These are phyloP conservation scores for Hydraecia micacea DNA, from an alignment of 2,888 invertebrate genomes.

Conservation along the genomic window DNA sequence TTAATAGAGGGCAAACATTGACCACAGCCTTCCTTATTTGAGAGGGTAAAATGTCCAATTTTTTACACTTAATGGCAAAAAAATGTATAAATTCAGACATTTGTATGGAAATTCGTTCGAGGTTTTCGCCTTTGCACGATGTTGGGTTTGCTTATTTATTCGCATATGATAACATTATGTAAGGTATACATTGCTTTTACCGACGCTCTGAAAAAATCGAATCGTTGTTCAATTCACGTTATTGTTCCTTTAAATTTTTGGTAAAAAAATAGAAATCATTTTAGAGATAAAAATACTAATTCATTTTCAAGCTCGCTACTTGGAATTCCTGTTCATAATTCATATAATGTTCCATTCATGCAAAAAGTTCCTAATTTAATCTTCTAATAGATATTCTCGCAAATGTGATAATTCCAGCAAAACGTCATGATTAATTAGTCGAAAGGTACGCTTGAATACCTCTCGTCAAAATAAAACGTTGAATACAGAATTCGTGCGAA, in stretches of 20 bases:
- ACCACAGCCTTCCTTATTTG: conserved; percentile 53
- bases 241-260: neutral
- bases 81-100: conserved; percentile 55
- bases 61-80: conserved; percentile 59
- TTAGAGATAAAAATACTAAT: neutral
- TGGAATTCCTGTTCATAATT: neutral
- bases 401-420: conserved; percentile 35
- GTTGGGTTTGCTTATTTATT: conserved; percentile 57
- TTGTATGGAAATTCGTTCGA: conserved; percentile 62
- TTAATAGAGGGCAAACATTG: conserved; percentile 52
- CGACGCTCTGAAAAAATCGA: neutral
- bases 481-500: conserved; percentile 48
- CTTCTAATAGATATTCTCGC: conserved; percentile 20
- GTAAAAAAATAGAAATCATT: neutral
- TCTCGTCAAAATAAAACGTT: conserved; percentile 55
- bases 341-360: neutral
- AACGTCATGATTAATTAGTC: conserved; percentile 52
- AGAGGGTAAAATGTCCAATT: conserved; percentile 59
- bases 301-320: neutral
- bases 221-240: neutral
- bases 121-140: conserved; percentile 49
- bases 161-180: conserved; percentile 42
- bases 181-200: conserved; percentile 21
- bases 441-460: conserved; percentile 46
- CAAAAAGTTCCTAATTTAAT: conserved; percentile 14